A percentile compares a stretch with the other conserved stretches of the same genome.
Evolutionary conservation across 2,113 vertebrate species (phyloP).

Genomic region (Pachypanchax playfairii): DNA sequence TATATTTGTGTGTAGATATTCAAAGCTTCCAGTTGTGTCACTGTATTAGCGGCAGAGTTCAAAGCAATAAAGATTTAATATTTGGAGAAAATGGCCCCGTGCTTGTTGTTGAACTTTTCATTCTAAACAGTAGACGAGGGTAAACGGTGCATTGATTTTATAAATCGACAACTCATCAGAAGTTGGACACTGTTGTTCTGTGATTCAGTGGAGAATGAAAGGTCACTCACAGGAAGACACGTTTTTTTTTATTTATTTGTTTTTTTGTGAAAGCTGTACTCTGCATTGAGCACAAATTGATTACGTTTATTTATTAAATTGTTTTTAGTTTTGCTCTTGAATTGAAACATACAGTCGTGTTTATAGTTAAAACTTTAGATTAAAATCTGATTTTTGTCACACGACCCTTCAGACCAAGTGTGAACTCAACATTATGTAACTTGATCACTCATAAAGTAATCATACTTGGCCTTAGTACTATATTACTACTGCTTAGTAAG

Average conservation of each 20-base stretch:
- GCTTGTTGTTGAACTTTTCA: conserved; percentile 15
- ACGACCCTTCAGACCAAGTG: conserved; percentile 4
- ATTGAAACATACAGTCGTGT: too few species aligned
- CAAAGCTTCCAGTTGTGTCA: background rate
- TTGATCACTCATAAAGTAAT: conserved; percentile 60
- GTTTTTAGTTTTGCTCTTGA: too few species aligned
- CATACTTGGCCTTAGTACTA: conserved; percentile 22
- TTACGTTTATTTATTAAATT: too few species aligned
- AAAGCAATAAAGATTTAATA: background rate
- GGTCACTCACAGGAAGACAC: background rate
- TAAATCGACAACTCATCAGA: background rate
- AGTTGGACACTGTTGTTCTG: background rate
- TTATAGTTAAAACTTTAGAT: too few species aligned
- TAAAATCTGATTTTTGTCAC: too few species aligned
- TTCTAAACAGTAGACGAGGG: background rate
- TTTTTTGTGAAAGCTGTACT: conserved; percentile 15
- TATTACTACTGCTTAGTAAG: too few species aligned
- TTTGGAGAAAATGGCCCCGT: background rate
- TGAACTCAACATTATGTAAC: conserved; percentile 52
- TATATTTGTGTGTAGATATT: background rate
- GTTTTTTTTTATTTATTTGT: too few species aligned
- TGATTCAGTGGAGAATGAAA: too few species aligned
- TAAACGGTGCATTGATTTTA: background rate
- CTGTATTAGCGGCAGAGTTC: background rate
- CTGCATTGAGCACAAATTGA: background rate